These are phyloP conservation scores for Dryobota labecula DNA, from an alignment of 2,888 invertebrate genomes.

Conservation along the genomic window DNA sequence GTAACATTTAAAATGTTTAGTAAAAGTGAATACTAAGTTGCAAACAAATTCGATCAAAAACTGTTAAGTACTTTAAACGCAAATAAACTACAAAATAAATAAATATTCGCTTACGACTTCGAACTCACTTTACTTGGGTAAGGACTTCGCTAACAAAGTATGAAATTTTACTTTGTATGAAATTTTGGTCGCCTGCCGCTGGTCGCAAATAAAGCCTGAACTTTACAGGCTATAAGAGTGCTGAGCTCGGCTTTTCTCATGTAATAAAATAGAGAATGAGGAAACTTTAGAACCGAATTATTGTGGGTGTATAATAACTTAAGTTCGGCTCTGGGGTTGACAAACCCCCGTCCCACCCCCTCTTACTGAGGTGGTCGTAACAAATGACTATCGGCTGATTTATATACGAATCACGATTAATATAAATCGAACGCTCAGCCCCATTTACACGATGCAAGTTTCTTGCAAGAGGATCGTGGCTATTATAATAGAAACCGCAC, in stretches of 20 bases:
- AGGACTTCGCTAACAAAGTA: conserved; percentile 31
- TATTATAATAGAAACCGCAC: no score
- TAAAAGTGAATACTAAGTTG: background rate
- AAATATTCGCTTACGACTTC: conserved; percentile 23
- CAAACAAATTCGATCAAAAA: conserved; percentile 1
- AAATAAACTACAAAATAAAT: conserved; percentile 22
- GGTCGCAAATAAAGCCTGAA: conserved; percentile 39
- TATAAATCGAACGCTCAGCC: conserved; percentile 1
- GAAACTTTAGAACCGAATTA: conserved; percentile 37
- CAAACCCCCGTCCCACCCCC: background rate
- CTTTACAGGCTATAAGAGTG: conserved; percentile 49
- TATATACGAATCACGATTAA: conserved; percentile 38
- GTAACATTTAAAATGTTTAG: background rate
- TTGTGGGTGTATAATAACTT: conserved; percentile 32
- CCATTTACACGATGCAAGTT: background rate
- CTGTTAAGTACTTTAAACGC: background rate
- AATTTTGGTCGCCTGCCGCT: conserved; percentile 39
- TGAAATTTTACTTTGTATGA: conserved; percentile 44
- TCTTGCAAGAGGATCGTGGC: background rate
- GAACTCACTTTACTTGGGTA: conserved; percentile 15
- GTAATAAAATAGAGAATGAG: conserved; percentile 49
- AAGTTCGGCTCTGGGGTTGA: conserved; percentile 37
- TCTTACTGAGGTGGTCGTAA: background rate
- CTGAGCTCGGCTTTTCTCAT: conserved; percentile 44
- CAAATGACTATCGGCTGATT: conserved; percentile 28